These are phyloP conservation scores for Zosterops hypoxanthus DNA, from an alignment of 2,113 vertebrate species.

Conservation along the genomic window DNA sequence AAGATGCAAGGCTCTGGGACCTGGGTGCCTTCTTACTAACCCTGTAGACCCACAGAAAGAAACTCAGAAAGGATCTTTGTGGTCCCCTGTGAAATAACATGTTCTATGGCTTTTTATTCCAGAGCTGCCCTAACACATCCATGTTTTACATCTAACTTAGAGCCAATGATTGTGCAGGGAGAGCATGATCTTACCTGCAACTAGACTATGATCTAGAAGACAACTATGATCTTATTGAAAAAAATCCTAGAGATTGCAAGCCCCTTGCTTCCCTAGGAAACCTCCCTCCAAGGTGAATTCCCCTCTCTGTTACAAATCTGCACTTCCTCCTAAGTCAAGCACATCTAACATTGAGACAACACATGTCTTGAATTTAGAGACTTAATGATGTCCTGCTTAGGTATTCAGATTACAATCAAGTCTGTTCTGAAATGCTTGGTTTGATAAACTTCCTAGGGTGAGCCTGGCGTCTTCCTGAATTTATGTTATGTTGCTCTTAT, in stretches of 20 bases:
- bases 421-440: background rate
- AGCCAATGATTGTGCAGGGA: background rate
- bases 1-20: background rate
- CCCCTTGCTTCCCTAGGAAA: background rate
- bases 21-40: background rate
- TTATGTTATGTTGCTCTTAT: background rate
- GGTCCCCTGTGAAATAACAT: background rate
- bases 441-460: background rate
- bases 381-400: background rate
- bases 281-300: background rate
- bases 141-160: background rate
- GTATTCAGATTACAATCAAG: background rate
- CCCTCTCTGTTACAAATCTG: background rate
- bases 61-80: background rate
- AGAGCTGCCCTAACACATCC: background rate
- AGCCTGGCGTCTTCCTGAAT: background rate
- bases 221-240: background rate
- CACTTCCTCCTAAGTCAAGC: background rate
- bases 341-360: background rate
- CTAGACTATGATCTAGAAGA: background rate
- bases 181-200: background rate
- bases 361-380: background rate
- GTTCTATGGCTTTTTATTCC: background rate
- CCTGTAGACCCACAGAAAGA: rapidly evolving
- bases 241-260: background rate